These are phyloP conservation scores for Serilophus lunatus DNA, from an alignment of 2,113 vertebrate species.

Conservation along the genomic window DNA sequence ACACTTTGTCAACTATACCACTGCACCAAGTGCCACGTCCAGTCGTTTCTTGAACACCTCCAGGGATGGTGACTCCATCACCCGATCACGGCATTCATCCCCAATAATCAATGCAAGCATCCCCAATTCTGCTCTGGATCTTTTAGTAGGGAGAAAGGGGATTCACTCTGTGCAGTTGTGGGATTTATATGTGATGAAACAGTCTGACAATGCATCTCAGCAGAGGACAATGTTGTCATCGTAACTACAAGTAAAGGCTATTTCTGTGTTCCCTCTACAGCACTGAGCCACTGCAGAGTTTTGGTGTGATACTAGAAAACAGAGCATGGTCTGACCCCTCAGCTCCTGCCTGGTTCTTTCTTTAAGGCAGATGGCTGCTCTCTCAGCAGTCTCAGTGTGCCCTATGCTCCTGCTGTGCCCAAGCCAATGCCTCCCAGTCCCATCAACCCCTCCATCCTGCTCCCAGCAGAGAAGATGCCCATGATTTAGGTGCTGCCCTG, in stretches of 20 bases:
- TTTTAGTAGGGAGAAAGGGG: background rate
- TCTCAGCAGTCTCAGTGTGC: background rate
- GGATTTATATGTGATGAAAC: background rate
- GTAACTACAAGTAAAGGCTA: background rate
- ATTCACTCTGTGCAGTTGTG: background rate
- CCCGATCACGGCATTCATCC: background rate
- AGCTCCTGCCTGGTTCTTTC: fast-evolving
- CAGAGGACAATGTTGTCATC: background rate
- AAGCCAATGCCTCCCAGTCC: background rate
- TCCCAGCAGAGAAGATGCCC: background rate
- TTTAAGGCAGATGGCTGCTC: background rate
- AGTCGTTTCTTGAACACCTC: background rate
- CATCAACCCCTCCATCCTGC: background rate
- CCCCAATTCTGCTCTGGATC: background rate
- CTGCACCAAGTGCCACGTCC: background rate
- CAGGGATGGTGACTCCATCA: background rate
- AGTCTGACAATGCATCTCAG: background rate
- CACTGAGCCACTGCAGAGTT: background rate
- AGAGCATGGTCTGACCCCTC: background rate
- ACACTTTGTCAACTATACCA: background rate
- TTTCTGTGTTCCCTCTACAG: background rate
- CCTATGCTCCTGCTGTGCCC: fast-evolving
- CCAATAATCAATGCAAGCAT: background rate
- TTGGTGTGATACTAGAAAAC: background rate
- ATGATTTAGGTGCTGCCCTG: background rate